Percentiles rank a stretch among this genome's conserved stretches.
Evolutionary conservation across 35 echinoderm and acorn worm species (phyloP).

Genomic region (Holothuria glaberrima): DNA sequence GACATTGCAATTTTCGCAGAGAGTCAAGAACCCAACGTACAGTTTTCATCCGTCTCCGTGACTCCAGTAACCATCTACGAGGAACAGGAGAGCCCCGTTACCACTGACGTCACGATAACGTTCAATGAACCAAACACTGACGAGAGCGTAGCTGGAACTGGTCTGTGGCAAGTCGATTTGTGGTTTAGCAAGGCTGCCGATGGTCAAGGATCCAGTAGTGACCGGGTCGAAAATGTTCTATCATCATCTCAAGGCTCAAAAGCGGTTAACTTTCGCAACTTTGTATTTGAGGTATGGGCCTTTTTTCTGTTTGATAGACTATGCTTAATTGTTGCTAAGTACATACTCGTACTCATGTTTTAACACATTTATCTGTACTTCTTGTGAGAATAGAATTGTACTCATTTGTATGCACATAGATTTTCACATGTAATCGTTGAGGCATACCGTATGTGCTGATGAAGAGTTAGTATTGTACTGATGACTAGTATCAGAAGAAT

Average conservation of each 20-base stretch:
- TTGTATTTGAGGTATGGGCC: constrained; percentile 23
- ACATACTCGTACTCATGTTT: too few species aligned
- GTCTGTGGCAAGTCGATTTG: constrained; percentile 11
- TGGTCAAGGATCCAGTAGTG: constrained; percentile 15
- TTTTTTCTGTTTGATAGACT: too few species aligned
- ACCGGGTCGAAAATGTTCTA: neutral
- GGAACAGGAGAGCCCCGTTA: constrained; percentile 6
- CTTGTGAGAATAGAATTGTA: too few species aligned
- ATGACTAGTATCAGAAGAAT: too few species aligned
- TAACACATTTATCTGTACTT: too few species aligned
- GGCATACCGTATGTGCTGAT: too few species aligned
- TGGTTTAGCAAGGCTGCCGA: constrained; percentile 47
- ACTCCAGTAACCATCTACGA: constrained; percentile 24
- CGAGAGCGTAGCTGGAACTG: neutral
- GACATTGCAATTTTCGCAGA: neutral
- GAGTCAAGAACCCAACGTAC: constrained; percentile 14
- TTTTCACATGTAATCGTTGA: too few species aligned
- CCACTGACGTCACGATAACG: neutral
- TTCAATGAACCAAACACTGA: constrained; percentile 27
- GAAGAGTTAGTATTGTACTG: too few species aligned
- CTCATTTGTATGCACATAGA: too few species aligned
- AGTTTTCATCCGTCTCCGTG: constrained; percentile 27
- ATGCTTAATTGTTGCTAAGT: too few species aligned
- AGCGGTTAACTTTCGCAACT: constrained; percentile 36
- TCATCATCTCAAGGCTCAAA: neutral